Conservation (phyloP, 30 jellyfish, hydroid and myxozoan species). For the Nemopilema nomurai region DNA sequence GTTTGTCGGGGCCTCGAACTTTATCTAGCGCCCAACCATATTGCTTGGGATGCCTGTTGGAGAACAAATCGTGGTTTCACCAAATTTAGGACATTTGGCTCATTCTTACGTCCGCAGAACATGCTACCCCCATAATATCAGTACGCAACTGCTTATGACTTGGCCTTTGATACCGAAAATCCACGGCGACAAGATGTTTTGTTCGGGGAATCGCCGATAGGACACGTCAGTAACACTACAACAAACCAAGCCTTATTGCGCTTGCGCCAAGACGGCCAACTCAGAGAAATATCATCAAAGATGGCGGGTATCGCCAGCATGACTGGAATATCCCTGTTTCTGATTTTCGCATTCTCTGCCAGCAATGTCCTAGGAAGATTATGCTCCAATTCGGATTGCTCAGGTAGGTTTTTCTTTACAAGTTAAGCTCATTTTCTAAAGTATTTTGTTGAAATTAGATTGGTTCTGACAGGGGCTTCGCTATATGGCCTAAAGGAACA, state of each 20-base stretch:
- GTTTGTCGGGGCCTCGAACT: no score
- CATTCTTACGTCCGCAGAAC: no score
- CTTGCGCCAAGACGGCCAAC: slow-evolving; percentile 61
- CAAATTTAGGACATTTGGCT: no score
- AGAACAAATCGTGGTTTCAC: no score
- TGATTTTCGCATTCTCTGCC: not conserved
- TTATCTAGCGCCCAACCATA: no score
- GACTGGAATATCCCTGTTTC: slow-evolving; percentile 16
- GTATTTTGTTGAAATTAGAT: not conserved
- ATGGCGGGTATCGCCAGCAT: slow-evolving; percentile 44
- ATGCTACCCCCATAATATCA: no score
- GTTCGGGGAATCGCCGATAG: not conserved
- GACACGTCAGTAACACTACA: slow-evolving; percentile 38
- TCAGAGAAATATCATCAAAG: slow-evolving; percentile 39
- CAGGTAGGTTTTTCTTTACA: slow-evolving; percentile 19
- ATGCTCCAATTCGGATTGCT: slow-evolving; percentile 46
- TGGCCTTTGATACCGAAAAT: not conserved
- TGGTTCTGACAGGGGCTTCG: not conserved
- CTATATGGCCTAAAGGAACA: not conserved
- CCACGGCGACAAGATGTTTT: not conserved
- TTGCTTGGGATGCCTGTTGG: no score
- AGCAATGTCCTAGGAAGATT: slow-evolving; percentile 1
- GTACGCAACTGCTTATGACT: no score
- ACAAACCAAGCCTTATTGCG: slow-evolving; percentile 16
- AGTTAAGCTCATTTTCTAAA: not conserved